These are phyloP conservation scores for Indicator indicator DNA, from an alignment of 2,113 vertebrate genomes.

Conservation along the genomic window DNA sequence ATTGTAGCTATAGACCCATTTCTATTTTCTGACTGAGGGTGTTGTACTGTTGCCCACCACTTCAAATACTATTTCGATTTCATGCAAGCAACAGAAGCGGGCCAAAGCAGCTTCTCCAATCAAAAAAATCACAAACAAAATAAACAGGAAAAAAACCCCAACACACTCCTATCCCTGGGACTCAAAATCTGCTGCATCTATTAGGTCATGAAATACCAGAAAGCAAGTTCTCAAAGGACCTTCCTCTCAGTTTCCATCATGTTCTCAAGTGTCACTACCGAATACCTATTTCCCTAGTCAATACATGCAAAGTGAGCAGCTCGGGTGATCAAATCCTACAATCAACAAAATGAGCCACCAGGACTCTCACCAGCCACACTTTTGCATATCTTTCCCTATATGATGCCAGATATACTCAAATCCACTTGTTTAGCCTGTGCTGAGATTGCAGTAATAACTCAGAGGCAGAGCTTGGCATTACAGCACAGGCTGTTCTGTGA, in stretches of 20 bases:
- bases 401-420: not conserved
- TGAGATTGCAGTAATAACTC: not conserved
- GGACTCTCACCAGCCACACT: not conserved
- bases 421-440: not conserved
- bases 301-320: not conserved
- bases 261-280: not conserved
- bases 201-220: not conserved
- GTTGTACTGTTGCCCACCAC: not conserved
- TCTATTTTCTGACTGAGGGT: conserved; percentile 5
- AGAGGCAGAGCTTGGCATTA: not conserved
- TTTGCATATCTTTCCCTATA: not conserved
- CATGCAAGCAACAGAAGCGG: not conserved
- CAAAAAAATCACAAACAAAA: not conserved
- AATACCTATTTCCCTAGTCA: not conserved
- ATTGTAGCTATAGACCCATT: not conserved
- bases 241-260: not conserved
- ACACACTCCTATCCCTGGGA: not conserved
- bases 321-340: not conserved
- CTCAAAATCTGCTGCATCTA: not conserved
- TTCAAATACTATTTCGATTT: not conserved
- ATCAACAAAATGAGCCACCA: not conserved
- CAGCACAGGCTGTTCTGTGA: not conserved
- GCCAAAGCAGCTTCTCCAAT: not conserved
- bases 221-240: not conserved
- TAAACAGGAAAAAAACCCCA: not conserved